Conservation (phyloP, 2,888 invertebrate genomes). For the Scotopteryx bipunctaria region DNA sequence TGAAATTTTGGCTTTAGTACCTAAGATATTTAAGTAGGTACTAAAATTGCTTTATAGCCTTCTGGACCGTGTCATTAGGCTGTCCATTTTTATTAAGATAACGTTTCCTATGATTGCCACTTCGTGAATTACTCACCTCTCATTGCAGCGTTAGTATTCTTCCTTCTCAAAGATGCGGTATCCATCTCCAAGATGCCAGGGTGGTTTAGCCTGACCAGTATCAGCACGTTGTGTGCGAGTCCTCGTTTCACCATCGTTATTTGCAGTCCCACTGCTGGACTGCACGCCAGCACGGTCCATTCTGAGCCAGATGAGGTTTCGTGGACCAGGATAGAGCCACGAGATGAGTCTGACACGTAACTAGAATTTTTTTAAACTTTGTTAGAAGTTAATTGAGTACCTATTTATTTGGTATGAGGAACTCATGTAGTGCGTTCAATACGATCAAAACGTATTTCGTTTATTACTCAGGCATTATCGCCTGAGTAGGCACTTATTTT, state of each 20-base stretch:
- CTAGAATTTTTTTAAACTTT: conserved; percentile 43
- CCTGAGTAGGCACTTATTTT: too few species aligned
- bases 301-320: conserved; percentile 85
- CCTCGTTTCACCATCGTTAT: conserved; percentile 84
- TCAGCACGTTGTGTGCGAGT: conserved; percentile 82
- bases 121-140: conserved; percentile 43
- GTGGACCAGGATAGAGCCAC: conserved; percentile 86
- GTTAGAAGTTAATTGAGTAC: not conserved
- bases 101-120: not conserved
- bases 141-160: conserved; percentile 78
- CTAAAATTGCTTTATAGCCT: not conserved
- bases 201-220: conserved; percentile 86
- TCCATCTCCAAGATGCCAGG: conserved; percentile 85
- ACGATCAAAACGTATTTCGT: too few species aligned
- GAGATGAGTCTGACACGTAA: conserved; percentile 87
- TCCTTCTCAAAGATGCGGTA: conserved; percentile 84
- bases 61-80: not conserved
- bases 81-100: too few species aligned
- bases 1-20: not conserved
- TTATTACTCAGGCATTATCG: too few species aligned
- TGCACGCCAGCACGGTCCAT: conserved; percentile 84
- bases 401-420: too few species aligned
- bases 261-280: conserved; percentile 85
- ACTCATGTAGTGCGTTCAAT: too few species aligned
- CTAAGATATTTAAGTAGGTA: too few species aligned